A percentile compares a stretch with the other conserved stretches of the same genome.
These are phyloP conservation scores for Clostera curtula DNA, from an alignment of 2,888 invertebrate genomes.

Conservation along the genomic window DNA sequence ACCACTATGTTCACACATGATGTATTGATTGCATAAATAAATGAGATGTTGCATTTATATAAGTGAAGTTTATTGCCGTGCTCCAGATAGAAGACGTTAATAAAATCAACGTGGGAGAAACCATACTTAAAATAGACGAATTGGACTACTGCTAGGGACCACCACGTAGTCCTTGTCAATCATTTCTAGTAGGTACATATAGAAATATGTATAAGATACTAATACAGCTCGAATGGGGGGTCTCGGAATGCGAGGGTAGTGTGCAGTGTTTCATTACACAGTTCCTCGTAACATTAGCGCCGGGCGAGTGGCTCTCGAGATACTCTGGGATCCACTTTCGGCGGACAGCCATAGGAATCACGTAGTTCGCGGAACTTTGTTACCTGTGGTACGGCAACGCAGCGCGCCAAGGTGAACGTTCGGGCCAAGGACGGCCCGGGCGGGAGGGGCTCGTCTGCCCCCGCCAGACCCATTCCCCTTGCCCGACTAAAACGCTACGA, in stretches of 20 bases:
- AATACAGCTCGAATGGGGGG: conserved; percentile 29
- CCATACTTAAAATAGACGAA: conserved; percentile 33
- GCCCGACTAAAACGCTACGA: conserved; percentile 60
- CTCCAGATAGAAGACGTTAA: conserved; percentile 25
- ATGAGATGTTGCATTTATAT: conserved; percentile 12
- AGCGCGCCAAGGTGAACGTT: conserved; percentile 73
- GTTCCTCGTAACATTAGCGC: conserved; percentile 54
- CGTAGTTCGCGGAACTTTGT: conserved; percentile 74
- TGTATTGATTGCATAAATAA: conserved; percentile 10
- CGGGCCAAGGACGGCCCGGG: conserved; percentile 71
- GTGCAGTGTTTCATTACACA: conserved; percentile 51
- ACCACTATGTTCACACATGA: conserved; percentile 10
- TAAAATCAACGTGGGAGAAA: conserved; percentile 48
- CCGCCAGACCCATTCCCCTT: conserved; percentile 31
- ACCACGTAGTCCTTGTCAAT: conserved; percentile 39
- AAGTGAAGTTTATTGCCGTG: conserved; percentile 19
- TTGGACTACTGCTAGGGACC: conserved; percentile 45
- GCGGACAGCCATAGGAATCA: conserved; percentile 70
- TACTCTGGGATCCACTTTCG: conserved; percentile 59
- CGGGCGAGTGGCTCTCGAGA: conserved; percentile 41
- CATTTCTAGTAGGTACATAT: conserved; percentile 20
- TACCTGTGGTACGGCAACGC: conserved; percentile 70
- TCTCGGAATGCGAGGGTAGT: conserved; percentile 24
- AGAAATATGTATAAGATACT: conserved; percentile 43
- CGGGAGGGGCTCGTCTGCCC: conserved; percentile 56